phyloP scores from a whole-genome alignment of 2,113 vertebrate species.

The Natator depressus region DNA sequence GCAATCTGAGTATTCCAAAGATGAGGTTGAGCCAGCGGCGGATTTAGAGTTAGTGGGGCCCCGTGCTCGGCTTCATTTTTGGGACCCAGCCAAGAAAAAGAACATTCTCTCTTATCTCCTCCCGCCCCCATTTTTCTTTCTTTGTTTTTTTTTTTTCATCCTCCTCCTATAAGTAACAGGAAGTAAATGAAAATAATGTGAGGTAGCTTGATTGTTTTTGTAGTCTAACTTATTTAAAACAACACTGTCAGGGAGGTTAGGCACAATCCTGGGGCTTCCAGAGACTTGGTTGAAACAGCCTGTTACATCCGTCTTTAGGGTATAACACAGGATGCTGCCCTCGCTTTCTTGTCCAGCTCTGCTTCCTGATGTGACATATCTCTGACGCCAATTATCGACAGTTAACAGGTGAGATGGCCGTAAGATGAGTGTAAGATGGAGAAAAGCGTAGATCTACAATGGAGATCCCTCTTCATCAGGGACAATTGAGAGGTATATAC shows the following conservation, averaged over 20 bases:
- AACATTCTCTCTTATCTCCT: no score
- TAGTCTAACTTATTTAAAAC: neutral
- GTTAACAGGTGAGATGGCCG: neutral
- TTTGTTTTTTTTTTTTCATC: no score
- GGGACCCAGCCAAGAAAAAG: no score
- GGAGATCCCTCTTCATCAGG: neutral
- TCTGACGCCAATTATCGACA: neutral
- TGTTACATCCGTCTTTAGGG: neutral
- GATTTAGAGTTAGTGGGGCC: no score
- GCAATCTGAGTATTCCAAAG: neutral
- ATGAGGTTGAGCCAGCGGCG: rapidly evolving
- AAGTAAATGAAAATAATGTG: no score
- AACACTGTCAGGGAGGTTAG: neutral
- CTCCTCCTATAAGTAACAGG: no score
- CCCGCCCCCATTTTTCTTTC: no score
- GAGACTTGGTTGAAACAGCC: neutral
- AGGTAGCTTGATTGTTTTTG: no score
- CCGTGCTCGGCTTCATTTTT: no score
- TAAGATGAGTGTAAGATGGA: neutral
- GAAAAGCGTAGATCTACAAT: neutral
- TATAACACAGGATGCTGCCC: neutral
- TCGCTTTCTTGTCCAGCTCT: neutral
- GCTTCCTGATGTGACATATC: neutral
- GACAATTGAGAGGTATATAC: neutral
- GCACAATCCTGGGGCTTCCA: neutral